Evolutionary conservation across 1,140 invertebrate genomes (phyloP).

Genomic region (Phymastichus coffea): DNA sequence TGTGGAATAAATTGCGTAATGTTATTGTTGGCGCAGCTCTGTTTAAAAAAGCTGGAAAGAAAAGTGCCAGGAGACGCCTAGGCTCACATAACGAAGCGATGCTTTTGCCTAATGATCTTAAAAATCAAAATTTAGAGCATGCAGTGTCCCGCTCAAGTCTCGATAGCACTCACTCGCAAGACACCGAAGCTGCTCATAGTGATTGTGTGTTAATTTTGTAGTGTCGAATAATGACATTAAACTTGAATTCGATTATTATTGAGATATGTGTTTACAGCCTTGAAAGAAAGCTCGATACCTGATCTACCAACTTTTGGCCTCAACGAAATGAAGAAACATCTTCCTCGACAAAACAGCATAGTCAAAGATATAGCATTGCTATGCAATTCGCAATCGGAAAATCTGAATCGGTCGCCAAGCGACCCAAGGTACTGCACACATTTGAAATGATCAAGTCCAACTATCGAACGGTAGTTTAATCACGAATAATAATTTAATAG

Average conservation of each 20-base stretch:
- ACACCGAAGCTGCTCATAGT: constrained; percentile 48
- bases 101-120: constrained; percentile 40
- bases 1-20: constrained; percentile 94
- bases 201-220: constrained; percentile 42
- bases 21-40: constrained; percentile 88
- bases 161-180: constrained; percentile 54
- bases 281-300: constrained; percentile 53
- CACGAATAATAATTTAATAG: constrained; percentile 41
- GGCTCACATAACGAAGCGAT: constrained; percentile 44
- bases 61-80: constrained; percentile 56
- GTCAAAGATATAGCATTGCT: constrained; percentile 47
- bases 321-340: constrained; percentile 48
- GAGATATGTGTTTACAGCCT: constrained; percentile 37
- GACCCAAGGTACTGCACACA: constrained; percentile 49
- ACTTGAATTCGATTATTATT: no score
- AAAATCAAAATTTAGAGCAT: constrained; percentile 47
- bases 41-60: constrained; percentile 73
- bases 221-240: no score
- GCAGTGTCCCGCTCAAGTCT: constrained; percentile 52
- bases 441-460: background rate
- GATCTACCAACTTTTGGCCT: constrained; percentile 50
- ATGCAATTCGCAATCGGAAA: constrained; percentile 41
- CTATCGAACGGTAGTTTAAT: constrained; percentile 13
- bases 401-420: constrained; percentile 45
- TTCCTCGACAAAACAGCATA: constrained; percentile 52